Percentiles rank a stretch among this genome's conserved stretches.
These are phyloP conservation scores for Drosophila takahashii DNA, from an alignment of 1,140 invertebrate genomes.

Conservation along the genomic window DNA sequence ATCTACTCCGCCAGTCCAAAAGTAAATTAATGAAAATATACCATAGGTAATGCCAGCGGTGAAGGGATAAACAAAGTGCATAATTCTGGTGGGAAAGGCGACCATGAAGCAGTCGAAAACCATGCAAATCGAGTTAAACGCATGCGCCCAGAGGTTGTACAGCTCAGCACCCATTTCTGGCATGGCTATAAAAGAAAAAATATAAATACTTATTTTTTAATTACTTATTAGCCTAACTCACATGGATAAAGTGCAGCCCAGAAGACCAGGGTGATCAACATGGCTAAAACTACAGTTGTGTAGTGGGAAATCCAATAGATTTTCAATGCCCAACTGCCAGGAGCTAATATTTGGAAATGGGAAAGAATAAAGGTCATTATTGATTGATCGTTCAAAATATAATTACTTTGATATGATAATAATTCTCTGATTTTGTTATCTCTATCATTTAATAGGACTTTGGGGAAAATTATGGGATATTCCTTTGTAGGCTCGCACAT, in stretches of 20 bases:
- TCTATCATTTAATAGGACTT: too few species aligned
- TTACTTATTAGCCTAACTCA: constrained; percentile 25
- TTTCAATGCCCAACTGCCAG: constrained; percentile 82
- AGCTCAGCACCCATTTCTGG: constrained; percentile 60
- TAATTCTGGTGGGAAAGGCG: constrained; percentile 88
- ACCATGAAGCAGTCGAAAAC: constrained; percentile 89
- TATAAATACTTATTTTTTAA: not conserved
- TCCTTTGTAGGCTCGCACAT: too few species aligned
- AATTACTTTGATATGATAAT: not conserved
- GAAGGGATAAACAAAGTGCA: constrained; percentile 89
- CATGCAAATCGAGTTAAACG: constrained; percentile 90
- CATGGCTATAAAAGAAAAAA: constrained; percentile 33
- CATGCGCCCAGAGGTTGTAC: constrained; percentile 89
- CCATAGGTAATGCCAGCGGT: constrained; percentile 87
- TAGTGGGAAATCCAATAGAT: constrained; percentile 87
- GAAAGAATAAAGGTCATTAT: not conserved
- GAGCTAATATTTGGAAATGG: constrained; percentile 32
- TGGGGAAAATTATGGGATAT: too few species aligned
- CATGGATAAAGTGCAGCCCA: constrained; percentile 86
- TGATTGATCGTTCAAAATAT: not conserved
- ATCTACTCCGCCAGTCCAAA: constrained; percentile 88
- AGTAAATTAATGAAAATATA: constrained; percentile 90
- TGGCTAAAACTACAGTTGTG: constrained; percentile 86
- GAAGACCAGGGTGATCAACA: constrained; percentile 87
- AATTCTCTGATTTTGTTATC: not conserved